Conservation (phyloP, 2,888 invertebrate species). For the Aphidoletes aphidimyza region DNA sequence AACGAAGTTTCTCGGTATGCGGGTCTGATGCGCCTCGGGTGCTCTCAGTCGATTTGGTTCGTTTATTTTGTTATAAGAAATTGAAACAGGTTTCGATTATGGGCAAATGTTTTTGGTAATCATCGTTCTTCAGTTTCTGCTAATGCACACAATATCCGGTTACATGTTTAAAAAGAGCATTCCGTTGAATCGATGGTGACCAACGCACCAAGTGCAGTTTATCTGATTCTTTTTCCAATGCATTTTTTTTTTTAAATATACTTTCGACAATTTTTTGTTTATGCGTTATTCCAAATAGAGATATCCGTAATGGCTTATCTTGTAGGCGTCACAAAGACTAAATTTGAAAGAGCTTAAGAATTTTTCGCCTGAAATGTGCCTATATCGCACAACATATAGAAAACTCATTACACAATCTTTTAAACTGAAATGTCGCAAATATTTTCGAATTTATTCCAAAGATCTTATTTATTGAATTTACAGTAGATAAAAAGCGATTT, state of each 20-base stretch:
- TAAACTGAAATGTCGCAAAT: conserved; percentile 29
- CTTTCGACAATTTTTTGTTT: neutral
- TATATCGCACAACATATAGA: neutral
- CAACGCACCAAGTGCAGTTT: neutral
- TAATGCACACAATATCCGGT: conserved; percentile 25
- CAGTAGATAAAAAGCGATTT: conserved; percentile 57
- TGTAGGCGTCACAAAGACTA: neutral
- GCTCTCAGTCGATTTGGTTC: neutral
- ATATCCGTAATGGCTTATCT: conserved; percentile 16
- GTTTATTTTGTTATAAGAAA: neutral
- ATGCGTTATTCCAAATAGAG: neutral
- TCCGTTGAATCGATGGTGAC: neutral
- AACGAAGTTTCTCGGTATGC: neutral
- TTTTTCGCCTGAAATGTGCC: too few species aligned
- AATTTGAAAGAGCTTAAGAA: neutral
- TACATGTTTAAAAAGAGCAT: neutral
- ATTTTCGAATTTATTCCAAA: neutral
- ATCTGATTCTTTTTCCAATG: neutral
- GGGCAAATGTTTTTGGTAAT: conserved; percentile 8
- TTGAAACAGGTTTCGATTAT: conserved; percentile 22
- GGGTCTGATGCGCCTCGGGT: neutral
- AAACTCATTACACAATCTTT: neutral
- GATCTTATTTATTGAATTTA: conserved; percentile 5
- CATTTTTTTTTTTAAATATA: neutral
- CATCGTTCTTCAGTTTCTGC: neutral